phyloP scores from a whole-genome alignment of 2,113 vertebrate species.

The Cariama cristata region DNA sequence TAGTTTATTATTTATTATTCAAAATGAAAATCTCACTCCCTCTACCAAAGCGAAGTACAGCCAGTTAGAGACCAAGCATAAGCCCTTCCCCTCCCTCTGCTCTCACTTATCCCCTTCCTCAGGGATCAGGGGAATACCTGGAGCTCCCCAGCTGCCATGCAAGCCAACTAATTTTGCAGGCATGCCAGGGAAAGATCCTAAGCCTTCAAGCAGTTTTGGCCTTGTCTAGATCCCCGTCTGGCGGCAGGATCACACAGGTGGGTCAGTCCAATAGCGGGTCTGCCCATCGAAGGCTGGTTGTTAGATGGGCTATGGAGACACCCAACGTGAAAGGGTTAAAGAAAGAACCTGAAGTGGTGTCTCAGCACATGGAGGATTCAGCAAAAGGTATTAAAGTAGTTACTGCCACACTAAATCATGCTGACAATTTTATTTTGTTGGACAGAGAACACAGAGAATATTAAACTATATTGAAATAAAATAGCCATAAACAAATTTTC shows the following conservation, averaged over 20 bases:
- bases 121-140: not conserved
- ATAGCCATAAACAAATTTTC: not conserved
- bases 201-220: not conserved
- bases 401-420: not conserved
- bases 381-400: not conserved
- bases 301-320: rapidly evolving
- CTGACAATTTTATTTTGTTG: not conserved
- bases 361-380: not conserved
- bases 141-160: not conserved
- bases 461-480: not conserved
- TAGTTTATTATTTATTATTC: not conserved
- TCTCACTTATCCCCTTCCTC: not conserved
- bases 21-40: not conserved
- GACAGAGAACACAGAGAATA: not conserved
- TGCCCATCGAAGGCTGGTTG: not conserved
- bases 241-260: rapidly evolving
- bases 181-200: not conserved
- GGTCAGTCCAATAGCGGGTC: rapidly evolving
- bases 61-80: not conserved
- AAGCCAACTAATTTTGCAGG: not conserved
- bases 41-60: not conserved
- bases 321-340: rapidly evolving
- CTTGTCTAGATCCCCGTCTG: not conserved
- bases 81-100: not conserved
- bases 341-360: not conserved